Evolutionary conservation across 2,797 vertebrate genomes (phyloP), one percentile per base, ranked within the genome.

Genomic region (Arnoldichthys spilopterus): DNA sequence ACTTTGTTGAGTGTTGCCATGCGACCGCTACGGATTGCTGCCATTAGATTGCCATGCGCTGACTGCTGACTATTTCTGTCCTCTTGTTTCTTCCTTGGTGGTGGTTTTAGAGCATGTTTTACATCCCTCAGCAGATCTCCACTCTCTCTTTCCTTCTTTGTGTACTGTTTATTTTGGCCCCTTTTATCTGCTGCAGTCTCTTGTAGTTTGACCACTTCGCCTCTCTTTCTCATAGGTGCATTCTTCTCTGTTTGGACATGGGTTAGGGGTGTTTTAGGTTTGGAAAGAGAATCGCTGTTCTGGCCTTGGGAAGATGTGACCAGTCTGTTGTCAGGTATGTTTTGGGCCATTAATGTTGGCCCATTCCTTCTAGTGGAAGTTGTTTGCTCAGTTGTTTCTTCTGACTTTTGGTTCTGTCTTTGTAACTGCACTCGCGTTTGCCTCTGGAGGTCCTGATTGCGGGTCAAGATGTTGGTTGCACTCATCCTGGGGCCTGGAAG

Each of bases 401-500:
- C 7, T 72, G 72, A 88, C 30, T 84, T 68, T 28, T 92, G 91
- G 90, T 82, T 91, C 12, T 93, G 92, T 12, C 90, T 92, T 80
- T 93, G 95, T 83, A 96, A 92, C 84, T 94, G 94, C 82, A 95
- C 90, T 77, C 96, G 91, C 83, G 84, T 94, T 88, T 97, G 96
- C 74, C 96, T 92, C 85, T 95, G 95, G 53, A 91, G 94, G 85
- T 97, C 96, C 93, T 96, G 96, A 71, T 98, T 98, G 83, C 95
- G 93, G 1, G 96, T 97, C 83, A 98, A 78, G 72, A 98, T 96
- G 86, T 95, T 88, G 3, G 95, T 97, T 84, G 96, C 95, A 12
- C 93, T 94, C 94, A 97, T 97, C 72, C 97, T 92, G 58, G 97
- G 96, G 8, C 96, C 96, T 2, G 96, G 93, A 9, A 98, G 95